Percentiles rank a stretch among this genome's conserved stretches.
Evolutionary conservation across 2,113 vertebrate genomes (phyloP).

Genomic region (Aegotheles bennettii): DNA sequence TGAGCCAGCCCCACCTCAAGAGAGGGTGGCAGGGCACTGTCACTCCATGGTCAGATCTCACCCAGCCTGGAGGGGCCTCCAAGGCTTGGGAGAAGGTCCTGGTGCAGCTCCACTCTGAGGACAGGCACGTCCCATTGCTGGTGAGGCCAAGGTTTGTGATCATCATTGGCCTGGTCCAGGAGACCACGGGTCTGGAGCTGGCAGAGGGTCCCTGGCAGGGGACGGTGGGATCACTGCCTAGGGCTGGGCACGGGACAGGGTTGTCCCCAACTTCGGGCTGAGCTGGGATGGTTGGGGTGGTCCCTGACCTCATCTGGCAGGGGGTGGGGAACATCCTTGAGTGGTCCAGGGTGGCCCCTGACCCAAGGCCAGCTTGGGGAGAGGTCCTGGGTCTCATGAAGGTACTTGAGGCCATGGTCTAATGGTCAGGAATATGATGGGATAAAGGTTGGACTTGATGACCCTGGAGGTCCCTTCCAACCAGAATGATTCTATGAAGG

Average conservation of each 20-base stretch:
- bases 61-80: background rate
- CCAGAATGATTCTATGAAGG: too few species aligned
- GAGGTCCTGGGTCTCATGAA: background rate
- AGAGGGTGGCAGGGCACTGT: background rate
- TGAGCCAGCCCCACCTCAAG: background rate
- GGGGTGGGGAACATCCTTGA: background rate
- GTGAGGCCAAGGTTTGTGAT: background rate
- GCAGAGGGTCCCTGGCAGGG: background rate
- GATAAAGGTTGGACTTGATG: too few species aligned
- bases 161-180: background rate
- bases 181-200: too few species aligned
- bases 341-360: background rate
- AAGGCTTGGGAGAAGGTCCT: background rate
- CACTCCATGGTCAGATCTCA: too few species aligned
- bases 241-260: too few species aligned
- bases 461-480: too few species aligned
- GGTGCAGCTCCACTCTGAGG: background rate
- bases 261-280: background rate
- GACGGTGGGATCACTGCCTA: too few species aligned
- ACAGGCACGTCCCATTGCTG: background rate
- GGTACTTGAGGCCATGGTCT: too few species aligned
- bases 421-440: too few species aligned
- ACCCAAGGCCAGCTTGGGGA: background rate
- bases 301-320: background rate
- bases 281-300: too few species aligned